Evolutionary conservation across 2,888 invertebrate genomes (phyloP), one percentile per base, ranked within the genome.

Genomic region (Deroplatys truncata): DNA sequence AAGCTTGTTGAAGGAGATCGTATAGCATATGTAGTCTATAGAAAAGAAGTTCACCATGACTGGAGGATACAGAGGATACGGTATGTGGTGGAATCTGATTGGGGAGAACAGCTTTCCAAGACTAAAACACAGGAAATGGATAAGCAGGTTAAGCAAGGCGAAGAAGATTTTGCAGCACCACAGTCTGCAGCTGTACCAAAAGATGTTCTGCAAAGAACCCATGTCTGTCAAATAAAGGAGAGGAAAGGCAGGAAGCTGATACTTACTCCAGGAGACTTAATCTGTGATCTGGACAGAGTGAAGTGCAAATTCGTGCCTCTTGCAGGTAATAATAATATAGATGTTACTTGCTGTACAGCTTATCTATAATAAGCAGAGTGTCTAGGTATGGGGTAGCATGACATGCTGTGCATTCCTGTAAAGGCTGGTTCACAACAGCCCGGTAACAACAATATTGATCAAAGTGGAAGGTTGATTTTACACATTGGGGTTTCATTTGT

Each of bases 261-360:
- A 86, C 82, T 96, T 0, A 94, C 95, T 88, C 95, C 95, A 20
- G 94, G 93, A 91, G 94, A 95, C 89, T 92, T 96, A n/a, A 94
- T 93, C 89, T 94, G 97, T 88, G 94, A 95, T 92, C 93, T 97
- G 87, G 96, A 97, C 92, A 93, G 94, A 86, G 94, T 96, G 0
- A 93, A 94, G 91, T 94, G 95, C 4, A 95, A 95, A 88, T 96
- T 97, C 92, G 83, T 82, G 43, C 90, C 90, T 29, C 25, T 90
- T 29, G 82, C 82, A 85, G 89, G 90, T 90, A 88, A 82, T 56
- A 85, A 35, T 43, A 35, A 35, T 13, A 35, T 25, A 85, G 28
- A 25, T 56, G 3, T 56, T 49, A 49, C 13, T 49, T 49, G 2
- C 1, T 49, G 1, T 49, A 13, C 13, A 2, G 10, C 49, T 20